These are phyloP conservation scores for Aphelenchoides avenae DNA, from an alignment of 1,140 invertebrate genomes.

Conservation along the genomic window DNA sequence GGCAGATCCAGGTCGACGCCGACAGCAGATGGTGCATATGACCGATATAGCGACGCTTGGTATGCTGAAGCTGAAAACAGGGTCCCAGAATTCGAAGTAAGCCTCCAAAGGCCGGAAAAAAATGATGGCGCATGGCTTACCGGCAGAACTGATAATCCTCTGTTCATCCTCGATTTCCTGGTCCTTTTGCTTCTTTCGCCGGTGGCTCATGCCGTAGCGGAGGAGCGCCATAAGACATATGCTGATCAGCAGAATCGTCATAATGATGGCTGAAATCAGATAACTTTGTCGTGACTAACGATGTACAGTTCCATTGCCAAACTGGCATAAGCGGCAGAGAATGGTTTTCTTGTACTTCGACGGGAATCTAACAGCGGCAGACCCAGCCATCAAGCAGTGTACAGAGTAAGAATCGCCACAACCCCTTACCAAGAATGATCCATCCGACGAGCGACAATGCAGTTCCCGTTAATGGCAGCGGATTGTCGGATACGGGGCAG, in stretches of 20 bases:
- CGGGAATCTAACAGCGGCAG: too few species aligned
- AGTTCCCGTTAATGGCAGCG: conserved; percentile 45
- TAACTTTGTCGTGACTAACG: neutral
- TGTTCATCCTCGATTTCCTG: conserved; percentile 57
- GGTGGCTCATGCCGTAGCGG: conserved; percentile 58
- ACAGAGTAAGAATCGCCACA: too few species aligned
- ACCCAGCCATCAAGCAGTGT: too few species aligned
- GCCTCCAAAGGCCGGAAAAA: conserved; percentile 14
- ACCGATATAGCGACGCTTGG: conserved; percentile 23
- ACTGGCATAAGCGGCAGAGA: too few species aligned
- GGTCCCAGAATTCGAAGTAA: neutral
- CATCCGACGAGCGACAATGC: conserved; percentile 56
- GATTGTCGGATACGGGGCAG: conserved; percentile 39
- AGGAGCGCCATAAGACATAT: conserved; percentile 57
- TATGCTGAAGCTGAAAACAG: conserved; percentile 43
- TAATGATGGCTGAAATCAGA: conserved; percentile 52
- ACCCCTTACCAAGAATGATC: conserved; percentile 56
- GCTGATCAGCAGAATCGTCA: conserved; percentile 56
- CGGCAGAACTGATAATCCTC: conserved; percentile 46
- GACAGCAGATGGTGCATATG: conserved; percentile 31
- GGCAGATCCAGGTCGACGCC: conserved; percentile 53
- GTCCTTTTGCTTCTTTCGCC: conserved; percentile 58
- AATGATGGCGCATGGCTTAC: conserved; percentile 5
- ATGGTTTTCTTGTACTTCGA: too few species aligned
- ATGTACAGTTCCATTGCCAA: neutral